Conservation (phyloP, 2,888 invertebrate genomes). For the Cheilosia urbana region DNA sequence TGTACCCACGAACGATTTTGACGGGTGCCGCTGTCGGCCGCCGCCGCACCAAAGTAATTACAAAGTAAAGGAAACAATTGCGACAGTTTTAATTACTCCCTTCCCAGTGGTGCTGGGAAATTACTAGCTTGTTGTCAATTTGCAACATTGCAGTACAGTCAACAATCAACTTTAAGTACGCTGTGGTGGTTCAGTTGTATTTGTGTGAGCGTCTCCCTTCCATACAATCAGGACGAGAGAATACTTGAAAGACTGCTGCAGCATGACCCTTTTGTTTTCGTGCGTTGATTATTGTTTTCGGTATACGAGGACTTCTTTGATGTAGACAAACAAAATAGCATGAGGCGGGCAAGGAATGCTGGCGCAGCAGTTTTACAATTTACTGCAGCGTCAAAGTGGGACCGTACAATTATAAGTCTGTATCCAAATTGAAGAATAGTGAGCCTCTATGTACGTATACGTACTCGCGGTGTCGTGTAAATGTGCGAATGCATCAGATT, state of each 20-base stretch:
- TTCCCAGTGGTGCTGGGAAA: slow-evolving; percentile 27
- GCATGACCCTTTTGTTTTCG: slow-evolving; percentile 39
- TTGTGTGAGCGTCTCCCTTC: slow-evolving; percentile 6
- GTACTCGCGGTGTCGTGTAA: no score
- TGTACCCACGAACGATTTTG: slow-evolving; percentile 5
- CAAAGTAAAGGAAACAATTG: slow-evolving; percentile 60
- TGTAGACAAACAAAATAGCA: slow-evolving; percentile 13
- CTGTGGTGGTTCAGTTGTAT: slow-evolving; percentile 17
- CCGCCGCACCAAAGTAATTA: slow-evolving; percentile 44
- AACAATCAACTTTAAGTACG: slow-evolving; percentile 48
- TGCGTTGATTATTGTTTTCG: slow-evolving; percentile 53
- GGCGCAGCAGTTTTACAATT: neutral
- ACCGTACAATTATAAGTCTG: neutral
- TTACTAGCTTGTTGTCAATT: slow-evolving; percentile 62
- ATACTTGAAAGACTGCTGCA: slow-evolving; percentile 56
- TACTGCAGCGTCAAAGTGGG: slow-evolving; percentile 24
- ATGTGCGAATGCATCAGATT: no score
- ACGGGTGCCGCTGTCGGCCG: slow-evolving; percentile 30
- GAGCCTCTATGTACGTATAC: neutral
- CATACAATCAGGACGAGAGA: slow-evolving; percentile 36
- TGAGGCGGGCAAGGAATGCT: no score
- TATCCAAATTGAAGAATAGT: neutral
- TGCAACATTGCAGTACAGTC: slow-evolving; percentile 51
- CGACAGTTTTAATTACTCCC: slow-evolving; percentile 69
- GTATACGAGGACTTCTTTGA: slow-evolving; percentile 38